A percentile compares a stretch with the other conserved stretches of the same genome.
These are phyloP conservation scores for Ctenicera cuprea DNA, from an alignment of 2,888 invertebrate genomes.

Conservation along the genomic window DNA sequence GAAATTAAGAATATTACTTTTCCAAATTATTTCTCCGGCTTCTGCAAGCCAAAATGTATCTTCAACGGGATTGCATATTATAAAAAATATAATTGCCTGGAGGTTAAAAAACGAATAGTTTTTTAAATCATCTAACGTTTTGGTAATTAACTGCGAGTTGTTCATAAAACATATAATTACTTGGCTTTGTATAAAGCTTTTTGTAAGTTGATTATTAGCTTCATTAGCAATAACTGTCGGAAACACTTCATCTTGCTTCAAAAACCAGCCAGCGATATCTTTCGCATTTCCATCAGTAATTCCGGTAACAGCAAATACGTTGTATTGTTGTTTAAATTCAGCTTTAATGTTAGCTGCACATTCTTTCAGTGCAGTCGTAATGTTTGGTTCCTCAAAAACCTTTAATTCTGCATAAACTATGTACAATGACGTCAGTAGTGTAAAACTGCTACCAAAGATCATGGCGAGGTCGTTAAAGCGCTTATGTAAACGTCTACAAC, in stretches of 20 bases:
- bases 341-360: not conserved
- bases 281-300: not conserved
- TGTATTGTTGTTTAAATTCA: not conserved
- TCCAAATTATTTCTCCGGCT: conserved; percentile 7
- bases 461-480: no score
- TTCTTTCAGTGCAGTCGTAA: not conserved
- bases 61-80: conserved; percentile 1
- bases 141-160: not conserved
- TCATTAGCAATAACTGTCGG: not conserved
- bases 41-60: not conserved
- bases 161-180: not conserved
- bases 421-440: not conserved
- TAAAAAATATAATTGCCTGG: not conserved
- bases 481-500: no score
- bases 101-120: not conserved
- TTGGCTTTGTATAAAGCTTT: not conserved
- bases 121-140: not conserved
- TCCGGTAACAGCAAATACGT: not conserved
- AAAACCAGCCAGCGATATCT: not conserved
- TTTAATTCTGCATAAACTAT: conserved; percentile 1
- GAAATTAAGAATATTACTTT: conserved; percentile 28
- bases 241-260: not conserved
- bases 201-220: not conserved
- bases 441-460: no score
- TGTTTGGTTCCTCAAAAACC: not conserved